Evolutionary conservation across 2,888 invertebrate genomes (phyloP).

Genomic region (Protonemura montana): DNA sequence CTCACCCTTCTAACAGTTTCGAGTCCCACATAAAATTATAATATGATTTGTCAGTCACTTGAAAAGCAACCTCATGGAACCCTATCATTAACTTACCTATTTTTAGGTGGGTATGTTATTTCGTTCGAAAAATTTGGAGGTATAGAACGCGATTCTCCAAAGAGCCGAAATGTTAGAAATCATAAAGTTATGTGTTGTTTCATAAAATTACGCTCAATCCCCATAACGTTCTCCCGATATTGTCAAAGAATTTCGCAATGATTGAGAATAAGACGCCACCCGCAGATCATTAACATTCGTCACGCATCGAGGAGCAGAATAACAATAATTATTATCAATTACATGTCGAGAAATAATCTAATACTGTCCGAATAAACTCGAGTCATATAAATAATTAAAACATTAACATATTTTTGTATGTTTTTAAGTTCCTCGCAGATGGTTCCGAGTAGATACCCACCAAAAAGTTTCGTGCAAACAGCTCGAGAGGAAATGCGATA

Average conservation of each 20-base stretch:
- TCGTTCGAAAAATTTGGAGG: neutral
- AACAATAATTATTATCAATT: constrained; percentile 12
- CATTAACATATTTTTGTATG: constrained; percentile 5
- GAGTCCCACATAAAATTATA: constrained; percentile 30
- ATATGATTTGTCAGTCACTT: neutral
- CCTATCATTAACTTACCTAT: constrained; percentile 9
- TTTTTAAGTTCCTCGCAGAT: neutral
- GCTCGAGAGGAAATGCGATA: neutral
- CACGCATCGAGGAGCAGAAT: neutral
- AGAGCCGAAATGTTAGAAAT: no score
- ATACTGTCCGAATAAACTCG: neutral
- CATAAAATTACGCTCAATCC: no score
- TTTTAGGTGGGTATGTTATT: neutral
- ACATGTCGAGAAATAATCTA: neutral
- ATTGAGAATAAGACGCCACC: neutral
- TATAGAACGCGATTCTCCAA: no score
- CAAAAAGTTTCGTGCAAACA: neutral
- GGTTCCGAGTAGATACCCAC: neutral
- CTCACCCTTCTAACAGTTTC: no score
- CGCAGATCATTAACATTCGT: neutral
- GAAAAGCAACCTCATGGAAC: neutral
- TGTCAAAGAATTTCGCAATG: neutral
- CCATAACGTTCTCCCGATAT: no score
- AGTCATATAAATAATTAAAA: constrained; percentile 12
- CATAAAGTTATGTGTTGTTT: no score